phyloP scores from a whole-genome alignment of 2,113 vertebrate genomes.

The Connochaetes taurinus region DNA sequence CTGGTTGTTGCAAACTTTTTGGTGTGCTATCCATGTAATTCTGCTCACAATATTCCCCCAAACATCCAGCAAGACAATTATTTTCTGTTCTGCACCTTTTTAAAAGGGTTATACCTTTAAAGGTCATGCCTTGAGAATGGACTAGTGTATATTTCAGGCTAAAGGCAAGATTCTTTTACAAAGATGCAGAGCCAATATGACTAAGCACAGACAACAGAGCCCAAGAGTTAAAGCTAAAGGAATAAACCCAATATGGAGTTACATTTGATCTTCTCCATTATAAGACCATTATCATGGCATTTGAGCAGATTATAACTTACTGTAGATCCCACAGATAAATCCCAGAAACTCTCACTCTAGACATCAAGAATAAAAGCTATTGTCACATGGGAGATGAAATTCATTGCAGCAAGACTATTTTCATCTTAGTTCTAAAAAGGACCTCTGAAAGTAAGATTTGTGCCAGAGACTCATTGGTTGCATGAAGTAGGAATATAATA shows the following conservation, averaged over 20 bases:
- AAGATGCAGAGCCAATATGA: neutral
- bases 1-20: neutral
- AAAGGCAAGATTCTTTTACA: neutral
- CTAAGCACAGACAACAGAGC: neutral
- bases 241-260: neutral
- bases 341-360: neutral
- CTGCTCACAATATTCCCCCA: neutral
- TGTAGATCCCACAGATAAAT: neutral
- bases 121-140: neutral
- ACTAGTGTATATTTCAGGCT: neutral
- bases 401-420: neutral
- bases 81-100: neutral
- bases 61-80: neutral
- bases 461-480: neutral
- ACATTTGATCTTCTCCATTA: neutral
- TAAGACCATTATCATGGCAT: neutral
- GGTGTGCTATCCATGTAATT: neutral
- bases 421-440: neutral
- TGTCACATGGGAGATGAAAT: neutral
- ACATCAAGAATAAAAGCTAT: neutral
- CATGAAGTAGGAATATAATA: neutral
- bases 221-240: neutral
- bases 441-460: neutral
- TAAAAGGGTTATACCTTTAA: neutral
- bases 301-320: neutral